phyloP scores from a whole-genome alignment of 2,113 vertebrate genomes.

The Scomber japonicus region DNA sequence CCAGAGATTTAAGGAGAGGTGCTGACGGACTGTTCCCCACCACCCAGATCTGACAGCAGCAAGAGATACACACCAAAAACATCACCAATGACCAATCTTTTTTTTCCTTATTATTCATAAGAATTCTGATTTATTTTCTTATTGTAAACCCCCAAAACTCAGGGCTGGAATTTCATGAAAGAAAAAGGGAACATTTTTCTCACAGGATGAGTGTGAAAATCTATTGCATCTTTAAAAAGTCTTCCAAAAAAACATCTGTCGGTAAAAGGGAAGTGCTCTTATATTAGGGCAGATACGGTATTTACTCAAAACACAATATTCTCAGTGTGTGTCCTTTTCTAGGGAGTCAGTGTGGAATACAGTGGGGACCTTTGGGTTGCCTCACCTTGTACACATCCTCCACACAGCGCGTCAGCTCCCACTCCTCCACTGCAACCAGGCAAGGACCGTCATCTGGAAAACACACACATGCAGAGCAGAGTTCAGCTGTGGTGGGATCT shows the following conservation, averaged over 20 bases:
- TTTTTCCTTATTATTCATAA: slow-evolving; percentile 1
- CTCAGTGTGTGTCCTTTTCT: no score
- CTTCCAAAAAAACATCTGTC: no score
- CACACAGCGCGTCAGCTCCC: slow-evolving; percentile 88
- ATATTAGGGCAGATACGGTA: no score
- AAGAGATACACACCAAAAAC: slow-evolving; percentile 15
- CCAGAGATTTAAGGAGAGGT: slow-evolving; percentile 84
- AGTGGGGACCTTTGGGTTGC: no score
- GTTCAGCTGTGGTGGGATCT: background rate
- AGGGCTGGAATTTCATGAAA: no score
- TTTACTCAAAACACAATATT: no score
- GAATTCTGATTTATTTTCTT: background rate
- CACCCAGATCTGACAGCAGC: slow-evolving; percentile 88
- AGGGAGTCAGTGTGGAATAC: no score
- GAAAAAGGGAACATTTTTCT: no score
- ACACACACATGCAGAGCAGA: slow-evolving; percentile 11
- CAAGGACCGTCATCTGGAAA: slow-evolving; percentile 58
- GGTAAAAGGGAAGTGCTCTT: no score
- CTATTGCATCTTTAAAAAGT: no score
- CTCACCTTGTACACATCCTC: slow-evolving; percentile 93
- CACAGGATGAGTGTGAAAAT: no score
- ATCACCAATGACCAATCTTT: background rate
- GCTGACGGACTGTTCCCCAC: slow-evolving; percentile 88
- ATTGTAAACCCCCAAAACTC: no score
- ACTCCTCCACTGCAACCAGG: slow-evolving; percentile 85